Base-by-base conservation (phyloP, 2,888 invertebrate species). In the Crepidodera aurea region DNA sequence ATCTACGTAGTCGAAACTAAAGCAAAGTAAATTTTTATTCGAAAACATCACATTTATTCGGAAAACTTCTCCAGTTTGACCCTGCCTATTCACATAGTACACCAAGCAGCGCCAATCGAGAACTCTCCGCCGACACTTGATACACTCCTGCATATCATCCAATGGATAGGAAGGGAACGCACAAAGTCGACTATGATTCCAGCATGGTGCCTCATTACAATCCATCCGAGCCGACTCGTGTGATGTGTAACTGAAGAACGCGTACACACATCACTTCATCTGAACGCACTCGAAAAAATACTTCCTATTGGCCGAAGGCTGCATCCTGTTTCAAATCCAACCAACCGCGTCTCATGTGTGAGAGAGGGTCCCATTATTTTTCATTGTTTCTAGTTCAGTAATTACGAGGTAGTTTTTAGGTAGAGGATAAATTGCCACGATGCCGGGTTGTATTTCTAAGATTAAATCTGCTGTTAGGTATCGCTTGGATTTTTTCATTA, bases 291-390 rank as follows among this genome's bases (percentile, higher is more conserved):
- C 54, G 65, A 73, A 74, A 70, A 72, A 73, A 74, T 71, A 72
- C 64, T 62, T 66, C 69, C 73, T 70, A 78, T 78, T 78, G 78
- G 78, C 66, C 71, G 73, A 61, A 57, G 64, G 64, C 65, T 58
- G 68, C 73, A 74, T 77, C 75, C 75, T 74, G 76, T 70, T 68
- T 68, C 65, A 65, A 70, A 13, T 68, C 69, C 78, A 73, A 67
- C 79, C 78, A 79, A 78, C 77, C 77, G 74, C 74, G 77, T 71
- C 72, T 65, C 62, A 29, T 48, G 12, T 5, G 13, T 12, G 44
- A 8, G 19, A 44, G 22, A 71, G 72, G 69, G 73, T 77, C 71
- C 77, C 76, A 77, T 78, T 79, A 78, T 79, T 78, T 77, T 71
- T 61, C 68, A 72, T 73, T 75, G 74, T 76, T 76, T 75, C 74